Base-by-base conservation (phyloP, 2,888 invertebrate species). In the Sepiola atlantica region DNA sequence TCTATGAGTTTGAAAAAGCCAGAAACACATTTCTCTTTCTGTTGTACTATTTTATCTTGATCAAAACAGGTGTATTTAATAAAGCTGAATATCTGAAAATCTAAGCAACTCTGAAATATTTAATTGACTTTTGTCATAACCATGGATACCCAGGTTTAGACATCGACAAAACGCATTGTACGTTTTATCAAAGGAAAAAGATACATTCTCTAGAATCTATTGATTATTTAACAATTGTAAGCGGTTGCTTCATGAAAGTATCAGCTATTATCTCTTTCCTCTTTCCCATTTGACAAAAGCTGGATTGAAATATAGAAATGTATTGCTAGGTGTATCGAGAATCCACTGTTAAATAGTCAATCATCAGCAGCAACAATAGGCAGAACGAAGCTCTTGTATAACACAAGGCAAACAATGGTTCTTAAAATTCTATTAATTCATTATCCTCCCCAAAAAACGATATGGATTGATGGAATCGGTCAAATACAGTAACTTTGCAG, bases 171-270 rank as follows among this genome's bases (percentile, higher is more conserved):
- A 77, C 14, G 12, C 12, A 77, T 77, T 61, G 21, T 61, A 61
- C 61, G 18, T 77, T 77, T 77, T n/a, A 77, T 77, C 16, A 77
- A 77, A 77, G 14, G 77, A 2, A 32, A 77, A 77, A 77, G 77
- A n/a, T 77, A 77, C 77, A 32, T 77, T 77, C 12, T 77, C 77
- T 77, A 14, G 12, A 16, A 16, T 77, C 77, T 77, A 77, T 77
- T 77, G n/a, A 77, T 77, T 77, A n/a, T 77, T 12, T 77, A 77
- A 77, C 77, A 77, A 77, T 77, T 77, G 77, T n/a, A 77, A n/a
- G n/a, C 16, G 16, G n/a, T 77, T 77, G n/a, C n/a, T 77, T 77
- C 14, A 77, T 77, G 32, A 77, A 77, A 77, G 77, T n/a, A 77
- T n/a, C 32, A n/a, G 77, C 77, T 77, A 77, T 77, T 77, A n/a